Base-by-base conservation (phyloP, 2,888 invertebrate species). In the Gortyna flavago region DNA sequence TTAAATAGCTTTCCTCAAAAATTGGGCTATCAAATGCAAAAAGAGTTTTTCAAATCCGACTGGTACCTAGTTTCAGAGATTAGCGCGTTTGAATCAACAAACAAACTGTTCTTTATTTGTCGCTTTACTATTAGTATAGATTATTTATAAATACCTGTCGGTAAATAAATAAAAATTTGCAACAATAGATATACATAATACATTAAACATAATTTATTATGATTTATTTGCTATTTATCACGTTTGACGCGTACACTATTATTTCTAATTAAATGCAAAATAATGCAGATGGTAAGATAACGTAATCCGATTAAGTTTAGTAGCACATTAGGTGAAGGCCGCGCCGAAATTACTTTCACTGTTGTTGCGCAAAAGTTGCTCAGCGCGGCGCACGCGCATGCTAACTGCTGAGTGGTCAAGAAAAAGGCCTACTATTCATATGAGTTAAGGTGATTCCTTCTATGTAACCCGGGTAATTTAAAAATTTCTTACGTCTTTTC, bases 311-410 rank as follows among this genome's bases (percentile, higher is more conserved):
- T 88, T 83, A 80, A 83, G 75, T 81, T 83, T 89, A 90, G 87
- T 92, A 86, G 90, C 87, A 85, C 92, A 93, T 84, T 90, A 88
- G 94, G 94, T 94, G 94, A 95, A 95, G 95, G 95, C 95, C 95
- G 90, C 86, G 81, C 89, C 91, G 90, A 93, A 92, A 93, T 91
- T 91, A 90, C 95, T 95, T 95, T 95, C 95, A 91, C 93, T 89
- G 82, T 94, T 89, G 82, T 94, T 93, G 87, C 89, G 89, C 88
- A 91, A 92, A 81, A 85, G 80, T 78, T 80, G 85, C 65, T 71
- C 84, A 79, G 84, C 81, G 48, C 86, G 82, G 76, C 85, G 82
- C 75, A 64, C 35, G 77, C 75, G 83, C 85, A 51, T 66, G n/a
- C 66, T 73, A 25, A 62, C 67, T 68, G 57, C 62, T 59, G 57